Evolutionary conservation across 1,140 invertebrate genomes (phyloP).

Genomic region (Drosophila mauritiana): DNA sequence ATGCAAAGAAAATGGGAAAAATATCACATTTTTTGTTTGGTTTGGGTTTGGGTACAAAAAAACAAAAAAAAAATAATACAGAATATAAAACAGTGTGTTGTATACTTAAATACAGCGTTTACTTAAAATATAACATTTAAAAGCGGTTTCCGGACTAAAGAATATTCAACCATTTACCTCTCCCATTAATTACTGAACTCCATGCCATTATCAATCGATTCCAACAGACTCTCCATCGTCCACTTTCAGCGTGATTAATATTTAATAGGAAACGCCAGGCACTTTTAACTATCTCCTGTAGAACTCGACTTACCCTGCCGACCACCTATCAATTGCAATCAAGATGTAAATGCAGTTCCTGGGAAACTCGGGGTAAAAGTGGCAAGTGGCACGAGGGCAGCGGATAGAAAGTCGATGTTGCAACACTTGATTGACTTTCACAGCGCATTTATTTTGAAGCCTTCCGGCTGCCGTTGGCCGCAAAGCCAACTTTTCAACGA

Average conservation of each 20-base stretch:
- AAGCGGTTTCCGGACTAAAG: neutral
- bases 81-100: too few relatives aligned
- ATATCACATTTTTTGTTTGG: too few relatives aligned
- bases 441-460: slow-evolving; percentile 75
- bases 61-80: too few relatives aligned
- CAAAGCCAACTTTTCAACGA: slow-evolving; percentile 77
- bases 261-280: slow-evolving; percentile 41
- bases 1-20: neutral
- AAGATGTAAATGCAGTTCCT: slow-evolving; percentile 52
- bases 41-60: too few relatives aligned
- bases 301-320: slow-evolving; percentile 15
- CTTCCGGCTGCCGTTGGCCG: slow-evolving; percentile 35
- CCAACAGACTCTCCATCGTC: slow-evolving; percentile 10
- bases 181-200: slow-evolving; percentile 26
- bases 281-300: slow-evolving; percentile 28
- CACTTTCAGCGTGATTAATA: slow-evolving; percentile 37
- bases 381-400: slow-evolving; percentile 1
- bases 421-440: slow-evolving; percentile 81
- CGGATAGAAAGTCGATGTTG: slow-evolving; percentile 55
- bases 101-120: too few relatives aligned
- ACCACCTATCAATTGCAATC: slow-evolving; percentile 60
- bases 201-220: slow-evolving; percentile 11
- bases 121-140: neutral
- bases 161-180: neutral
- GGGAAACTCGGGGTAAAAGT: slow-evolving; percentile 22